Evolutionary conservation across 2,113 vertebrate species (phyloP), one percentile per base, ranked within the genome.

Genomic region (Actinemys pallida): DNA sequence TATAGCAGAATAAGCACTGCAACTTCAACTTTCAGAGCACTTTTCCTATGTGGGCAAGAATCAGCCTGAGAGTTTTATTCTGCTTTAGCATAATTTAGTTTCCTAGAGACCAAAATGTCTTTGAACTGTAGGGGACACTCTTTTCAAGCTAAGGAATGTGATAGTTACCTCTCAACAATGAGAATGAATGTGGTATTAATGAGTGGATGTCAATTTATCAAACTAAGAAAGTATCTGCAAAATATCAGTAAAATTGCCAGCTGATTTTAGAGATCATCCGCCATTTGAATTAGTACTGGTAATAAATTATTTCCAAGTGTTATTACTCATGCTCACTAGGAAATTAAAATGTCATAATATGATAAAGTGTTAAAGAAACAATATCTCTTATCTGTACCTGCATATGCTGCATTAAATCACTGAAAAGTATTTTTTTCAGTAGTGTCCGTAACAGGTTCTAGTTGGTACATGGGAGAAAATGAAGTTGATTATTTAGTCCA

Each of bases 291-390:
- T 98, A 98, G 88, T 96, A 94, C 92, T 95, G 82, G 89, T 95
- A 97, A 98, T 98, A 98, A 98, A 97, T 97, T 98, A 98, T 97
- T 98, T 97, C 96, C 94, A 88, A 97, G 95, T 85, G 82, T 93
- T 97, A 98, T 98, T 98, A 98, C 97, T 98, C 98, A 96, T 96
- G 96, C 92, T 98, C 93, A 93, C 94, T 90, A 95, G 92, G 94
- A 98, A 98, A 98, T 98, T 98, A 98, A 98, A 98, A 97, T 97
- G 97, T 98, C 98, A 98, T 93, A 97, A 97, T 90, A 98, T 97
- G 97, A 97, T 97, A 90, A 98, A 98, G 92, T 89, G 83, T 98
- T 98, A 98, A 98, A 97, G 98, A 98, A 98, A 98, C 69, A 62
- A 29, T 84, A 89, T 95, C 90, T 97, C 57, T 94, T 93, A 97